These are phyloP conservation scores for Phainopepla nitens DNA, from an alignment of 2,113 vertebrate species.

Conservation along the genomic window DNA sequence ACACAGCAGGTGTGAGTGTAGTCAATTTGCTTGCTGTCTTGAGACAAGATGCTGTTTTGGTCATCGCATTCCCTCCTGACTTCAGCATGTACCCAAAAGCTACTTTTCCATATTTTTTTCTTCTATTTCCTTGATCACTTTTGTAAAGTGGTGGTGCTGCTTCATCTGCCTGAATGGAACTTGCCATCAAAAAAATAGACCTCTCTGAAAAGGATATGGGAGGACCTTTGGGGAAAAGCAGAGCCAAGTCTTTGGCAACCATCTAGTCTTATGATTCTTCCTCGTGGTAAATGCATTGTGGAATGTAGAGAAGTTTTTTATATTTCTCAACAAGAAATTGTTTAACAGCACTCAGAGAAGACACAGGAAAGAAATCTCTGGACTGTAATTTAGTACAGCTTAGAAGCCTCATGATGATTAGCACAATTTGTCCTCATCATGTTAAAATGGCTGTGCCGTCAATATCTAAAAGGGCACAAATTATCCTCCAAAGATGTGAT, in stretches of 20 bases:
- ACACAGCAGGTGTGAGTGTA: neutral
- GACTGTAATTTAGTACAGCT: neutral
- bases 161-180: neutral
- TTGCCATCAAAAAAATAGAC: fast-evolving
- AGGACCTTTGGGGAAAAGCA: neutral
- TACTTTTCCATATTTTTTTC: neutral
- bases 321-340: neutral
- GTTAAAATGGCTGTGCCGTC: neutral
- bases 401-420: neutral
- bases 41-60: neutral
- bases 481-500: neutral
- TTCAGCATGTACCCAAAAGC: neutral
- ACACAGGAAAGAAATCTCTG: neutral
- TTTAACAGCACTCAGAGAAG: neutral
- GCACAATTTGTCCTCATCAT: neutral
- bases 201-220: neutral
- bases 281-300: neutral
- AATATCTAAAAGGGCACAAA: constrained; percentile 33
- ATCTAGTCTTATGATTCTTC: neutral
- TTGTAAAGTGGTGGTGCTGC: neutral
- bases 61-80: neutral
- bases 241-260: neutral
- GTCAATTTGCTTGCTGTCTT: neutral
- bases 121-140: neutral
- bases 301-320: neutral